These are phyloP conservation scores for Spodoptera littoralis DNA, from an alignment of 2,888 invertebrate species.

Conservation along the genomic window DNA sequence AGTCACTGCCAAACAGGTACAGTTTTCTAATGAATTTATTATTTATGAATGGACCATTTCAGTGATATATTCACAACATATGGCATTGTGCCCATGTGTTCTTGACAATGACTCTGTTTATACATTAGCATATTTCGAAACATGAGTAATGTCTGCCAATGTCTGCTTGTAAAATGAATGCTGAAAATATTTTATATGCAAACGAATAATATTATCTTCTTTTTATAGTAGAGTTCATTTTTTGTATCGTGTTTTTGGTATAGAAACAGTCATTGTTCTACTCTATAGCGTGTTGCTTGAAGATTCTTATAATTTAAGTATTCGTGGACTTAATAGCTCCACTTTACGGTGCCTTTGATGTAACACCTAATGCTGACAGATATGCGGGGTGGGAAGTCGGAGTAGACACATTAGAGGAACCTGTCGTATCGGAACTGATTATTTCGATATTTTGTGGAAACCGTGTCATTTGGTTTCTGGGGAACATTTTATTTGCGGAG, in stretches of 20 bases:
- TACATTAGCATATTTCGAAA: conserved; percentile 57
- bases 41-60: conserved; percentile 28
- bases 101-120: conserved; percentile 59
- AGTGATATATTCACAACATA: conserved; percentile 32
- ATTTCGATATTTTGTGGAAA: conserved; percentile 45
- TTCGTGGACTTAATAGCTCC: conserved; percentile 60
- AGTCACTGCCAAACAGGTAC: too few species aligned
- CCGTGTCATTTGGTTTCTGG: conserved; percentile 34
- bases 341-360: conserved; percentile 70
- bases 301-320: neutral
- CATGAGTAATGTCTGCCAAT: conserved; percentile 55
- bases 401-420: conserved; percentile 50
- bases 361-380: conserved; percentile 65
- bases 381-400: conserved; percentile 68
- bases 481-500: too few species aligned
- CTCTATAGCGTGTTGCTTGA: too few species aligned
- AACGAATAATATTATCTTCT: conserved; percentile 25
- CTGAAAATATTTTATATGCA: conserved; percentile 36
- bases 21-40: neutral
- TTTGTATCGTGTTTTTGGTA: neutral
- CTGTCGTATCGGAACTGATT: conserved; percentile 52
- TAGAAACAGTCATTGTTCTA: neutral
- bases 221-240: neutral
- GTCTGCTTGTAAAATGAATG: conserved; percentile 38
- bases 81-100: conserved; percentile 56